Base-by-base conservation (phyloP, 2,888 invertebrate species). In the Lissocephala sabroskyi region DNA sequence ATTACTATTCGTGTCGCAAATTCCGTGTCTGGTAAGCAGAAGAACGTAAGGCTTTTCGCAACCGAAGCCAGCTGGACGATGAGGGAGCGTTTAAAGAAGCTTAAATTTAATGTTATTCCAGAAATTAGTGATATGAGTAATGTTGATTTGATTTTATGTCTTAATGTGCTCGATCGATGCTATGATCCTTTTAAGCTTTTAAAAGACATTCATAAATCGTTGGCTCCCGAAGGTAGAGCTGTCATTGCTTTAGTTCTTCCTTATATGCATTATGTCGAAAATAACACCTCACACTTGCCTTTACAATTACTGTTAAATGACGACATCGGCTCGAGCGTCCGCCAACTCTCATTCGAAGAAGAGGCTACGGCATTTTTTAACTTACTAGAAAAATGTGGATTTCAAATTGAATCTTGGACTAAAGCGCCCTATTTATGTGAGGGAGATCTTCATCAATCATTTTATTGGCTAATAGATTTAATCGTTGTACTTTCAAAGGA, bases 341-440 rank as follows among this genome's bases (percentile, higher is more conserved):
- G 92, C 11, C 81, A 82, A 13, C 62, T 74, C 26, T 87, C 88
- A 1, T 92, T 94, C 76, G 94, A 94, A 80, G 89, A 93, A 49
- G 97, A 98, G 84, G 91, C 93, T 4, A 84, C 87, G 5, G 90
- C 92, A 56, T 89, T 97, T 67, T 87, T 92, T 41, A 80, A 84
- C 18, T 71, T 82, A 17, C 86, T 91, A 17, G 86, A 87, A 55
- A 76, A 67, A 48, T 79, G 88, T 41, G 92, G 92, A 2, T 94
- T 95, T 82, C 87, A 89, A 48, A 88, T 98, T 32, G 87, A 91
- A 39, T 87, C 90, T 3, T 98, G 97, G 95, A 91, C 95, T 9
- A 89, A 95, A 71, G 90, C 97, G 33, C 98, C 98, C 0, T 98
- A 98, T 83, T 87, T 99, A 30, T 98, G 98, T 85, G 98, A 99